Evolutionary conservation across 2,797 vertebrate genomes (phyloP).

Genomic region (Anniella stebbinsi): DNA sequence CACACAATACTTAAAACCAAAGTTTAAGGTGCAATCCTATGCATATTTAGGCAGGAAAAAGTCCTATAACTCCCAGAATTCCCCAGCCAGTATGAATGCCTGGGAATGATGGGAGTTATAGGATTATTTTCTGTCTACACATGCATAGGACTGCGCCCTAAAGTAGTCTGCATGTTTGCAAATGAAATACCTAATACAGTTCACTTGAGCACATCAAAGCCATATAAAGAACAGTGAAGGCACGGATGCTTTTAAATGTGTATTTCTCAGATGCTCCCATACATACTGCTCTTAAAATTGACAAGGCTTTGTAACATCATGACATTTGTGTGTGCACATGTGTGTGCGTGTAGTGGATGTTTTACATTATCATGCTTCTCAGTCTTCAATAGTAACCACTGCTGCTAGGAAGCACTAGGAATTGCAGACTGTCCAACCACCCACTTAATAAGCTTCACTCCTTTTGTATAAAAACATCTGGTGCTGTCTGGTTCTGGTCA

Average conservation of each 20-base stretch:
- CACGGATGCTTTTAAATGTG: background rate
- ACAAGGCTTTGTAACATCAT: background rate
- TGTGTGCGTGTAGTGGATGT: too few species aligned
- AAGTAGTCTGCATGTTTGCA: background rate
- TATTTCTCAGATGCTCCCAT: background rate
- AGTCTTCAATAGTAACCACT: background rate
- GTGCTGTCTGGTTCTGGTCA: background rate
- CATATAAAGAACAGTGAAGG: background rate
- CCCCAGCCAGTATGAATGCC: too few species aligned
- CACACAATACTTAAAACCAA: background rate
- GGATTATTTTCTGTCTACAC: too few species aligned
- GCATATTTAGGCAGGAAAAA: too few species aligned
- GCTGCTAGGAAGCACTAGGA: background rate
- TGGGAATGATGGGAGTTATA: too few species aligned
- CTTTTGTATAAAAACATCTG: background rate
- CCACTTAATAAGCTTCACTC: background rate
- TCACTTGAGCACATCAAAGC: background rate
- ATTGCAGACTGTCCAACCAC: background rate
- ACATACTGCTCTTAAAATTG: background rate
- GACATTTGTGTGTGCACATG: too few species aligned
- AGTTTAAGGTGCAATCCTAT: background rate
- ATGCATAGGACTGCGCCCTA: too few species aligned
- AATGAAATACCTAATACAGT: background rate
- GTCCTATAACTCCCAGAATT: too few species aligned
- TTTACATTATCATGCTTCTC: background rate